Evolutionary conservation across 2,888 invertebrate genomes (phyloP).

Genomic region (Aspidapion aeneum): DNA sequence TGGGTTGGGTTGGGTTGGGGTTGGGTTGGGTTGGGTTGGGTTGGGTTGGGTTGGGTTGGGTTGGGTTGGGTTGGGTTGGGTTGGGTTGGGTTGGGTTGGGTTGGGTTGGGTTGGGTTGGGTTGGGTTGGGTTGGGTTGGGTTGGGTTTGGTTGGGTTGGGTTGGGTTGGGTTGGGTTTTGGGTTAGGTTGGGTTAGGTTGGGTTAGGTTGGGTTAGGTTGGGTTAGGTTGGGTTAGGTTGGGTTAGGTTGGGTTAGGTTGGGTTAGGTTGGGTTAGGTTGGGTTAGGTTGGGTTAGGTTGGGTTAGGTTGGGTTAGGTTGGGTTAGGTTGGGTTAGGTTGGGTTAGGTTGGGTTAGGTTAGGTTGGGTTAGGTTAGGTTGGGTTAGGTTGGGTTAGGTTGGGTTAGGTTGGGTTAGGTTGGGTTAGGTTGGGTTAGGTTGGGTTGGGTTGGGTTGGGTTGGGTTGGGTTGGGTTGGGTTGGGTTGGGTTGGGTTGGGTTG

Average conservation of each 20-base stretch:
- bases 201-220: conserved; percentile 8
- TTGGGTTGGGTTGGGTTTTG: too few species aligned
- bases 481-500: conserved; percentile 11
- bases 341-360: too few species aligned
- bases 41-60: conserved; percentile 19
- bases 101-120: conserved; percentile 21
- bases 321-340: too few species aligned
- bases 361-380: conserved; percentile 45
- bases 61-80: conserved; percentile 19
- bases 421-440: conserved; percentile 7
- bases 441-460: background rate
- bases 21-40: conserved; percentile 18
- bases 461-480: background rate
- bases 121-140: too few species aligned
- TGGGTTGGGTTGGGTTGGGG: too few species aligned
- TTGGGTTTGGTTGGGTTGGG: too few species aligned
- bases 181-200: too few species aligned
- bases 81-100: conserved; percentile 17
- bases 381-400: conserved; percentile 1
- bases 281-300: too few species aligned
- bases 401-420: background rate
- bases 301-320: too few species aligned
- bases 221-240: conserved; percentile 11
- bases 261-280: conserved; percentile 7
- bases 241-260: conserved; percentile 16